A percentile compares a stretch with the other conserved stretches of the same genome.
Evolutionary conservation across 1,140 invertebrate species (phyloP).

Genomic region (Dendroctonus ponderosae): DNA sequence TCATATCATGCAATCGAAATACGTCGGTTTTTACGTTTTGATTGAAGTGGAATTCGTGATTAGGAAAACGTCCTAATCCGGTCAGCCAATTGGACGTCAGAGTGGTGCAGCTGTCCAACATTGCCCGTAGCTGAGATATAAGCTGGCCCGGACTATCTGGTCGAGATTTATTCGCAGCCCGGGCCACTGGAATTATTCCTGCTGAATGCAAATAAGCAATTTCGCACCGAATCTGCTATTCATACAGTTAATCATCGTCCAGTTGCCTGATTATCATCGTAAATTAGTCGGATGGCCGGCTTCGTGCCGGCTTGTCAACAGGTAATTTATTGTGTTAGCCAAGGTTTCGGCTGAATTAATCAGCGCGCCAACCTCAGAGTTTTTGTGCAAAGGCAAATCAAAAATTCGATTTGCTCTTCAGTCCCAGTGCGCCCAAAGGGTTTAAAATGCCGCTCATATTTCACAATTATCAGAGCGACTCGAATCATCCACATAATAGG

Average conservation of each 20-base stretch:
- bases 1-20: too few species aligned
- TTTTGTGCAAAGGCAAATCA: too few species aligned
- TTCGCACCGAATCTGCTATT: conserved; percentile 48
- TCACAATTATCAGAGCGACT: conserved; percentile 50
- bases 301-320: conserved; percentile 16
- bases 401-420: too few species aligned
- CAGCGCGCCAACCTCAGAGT: too few species aligned
- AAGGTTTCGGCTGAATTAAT: background rate
- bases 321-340: conserved; percentile 20
- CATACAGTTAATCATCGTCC: conserved; percentile 52
- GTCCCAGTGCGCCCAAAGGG: conserved; percentile 8
- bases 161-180: conserved; percentile 11
- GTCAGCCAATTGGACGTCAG: too few species aligned
- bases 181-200: conserved; percentile 29
- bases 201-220: conserved; percentile 47
- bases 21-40: too few species aligned
- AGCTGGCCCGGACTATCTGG: background rate
- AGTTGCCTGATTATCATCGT: conserved; percentile 50
- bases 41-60: too few species aligned
- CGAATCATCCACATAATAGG: conserved; percentile 53
- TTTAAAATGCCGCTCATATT: conserved; percentile 41
- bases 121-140: too few species aligned
- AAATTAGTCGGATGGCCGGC: conserved; percentile 40
- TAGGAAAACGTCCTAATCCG: too few species aligned
- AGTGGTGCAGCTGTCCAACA: too few species aligned